phyloP scores from a whole-genome alignment of 1,140 invertebrate genomes.

The Drosophila varians region DNA sequence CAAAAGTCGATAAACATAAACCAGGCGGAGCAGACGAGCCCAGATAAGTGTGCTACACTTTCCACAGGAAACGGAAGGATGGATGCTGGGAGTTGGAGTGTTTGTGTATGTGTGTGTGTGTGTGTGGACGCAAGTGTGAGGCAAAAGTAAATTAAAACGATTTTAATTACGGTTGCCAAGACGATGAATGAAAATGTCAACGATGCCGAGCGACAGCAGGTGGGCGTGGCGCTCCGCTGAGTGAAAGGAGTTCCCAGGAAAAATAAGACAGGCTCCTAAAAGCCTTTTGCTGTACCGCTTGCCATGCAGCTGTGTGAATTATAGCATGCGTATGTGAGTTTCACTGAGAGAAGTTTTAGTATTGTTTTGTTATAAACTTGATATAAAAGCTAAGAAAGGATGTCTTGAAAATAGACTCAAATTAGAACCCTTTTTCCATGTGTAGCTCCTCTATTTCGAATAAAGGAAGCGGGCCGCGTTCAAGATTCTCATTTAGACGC shows the following conservation, averaged over 20 bases:
- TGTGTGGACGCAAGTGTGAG: slow-evolving; percentile 41
- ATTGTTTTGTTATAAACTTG: too few relatives aligned
- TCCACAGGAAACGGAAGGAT: slow-evolving; percentile 40
- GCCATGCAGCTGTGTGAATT: slow-evolving; percentile 57
- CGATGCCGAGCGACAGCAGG: slow-evolving; percentile 60
- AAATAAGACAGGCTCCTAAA: slow-evolving; percentile 49
- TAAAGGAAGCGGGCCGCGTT: slow-evolving; percentile 16
- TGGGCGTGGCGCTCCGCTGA: slow-evolving; percentile 38
- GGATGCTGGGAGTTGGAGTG: slow-evolving; percentile 1
- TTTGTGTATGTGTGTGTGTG: slow-evolving; percentile 8
- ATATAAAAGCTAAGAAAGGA: not conserved
- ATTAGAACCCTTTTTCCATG: not conserved
- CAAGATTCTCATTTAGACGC: slow-evolving; percentile 38
- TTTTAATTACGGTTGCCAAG: slow-evolving; percentile 83
- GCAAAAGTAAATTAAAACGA: slow-evolving; percentile 83
- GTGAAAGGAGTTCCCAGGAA: slow-evolving; percentile 25
- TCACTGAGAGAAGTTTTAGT: slow-evolving; percentile 5
- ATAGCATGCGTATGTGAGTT: slow-evolving; percentile 45
- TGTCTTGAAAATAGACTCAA: not conserved
- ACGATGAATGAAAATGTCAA: slow-evolving; percentile 83
- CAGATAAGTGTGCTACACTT: slow-evolving; percentile 78
- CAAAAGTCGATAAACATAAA: slow-evolving; percentile 82
- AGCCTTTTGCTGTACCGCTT: slow-evolving; percentile 68
- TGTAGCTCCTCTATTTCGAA: slow-evolving; percentile 15
- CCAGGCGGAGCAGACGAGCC: slow-evolving; percentile 43